Percentiles rank a stretch among this genome's conserved stretches.
Evolutionary conservation across 2,113 vertebrate species (phyloP).

Genomic region (Chloebia gouldiae): DNA sequence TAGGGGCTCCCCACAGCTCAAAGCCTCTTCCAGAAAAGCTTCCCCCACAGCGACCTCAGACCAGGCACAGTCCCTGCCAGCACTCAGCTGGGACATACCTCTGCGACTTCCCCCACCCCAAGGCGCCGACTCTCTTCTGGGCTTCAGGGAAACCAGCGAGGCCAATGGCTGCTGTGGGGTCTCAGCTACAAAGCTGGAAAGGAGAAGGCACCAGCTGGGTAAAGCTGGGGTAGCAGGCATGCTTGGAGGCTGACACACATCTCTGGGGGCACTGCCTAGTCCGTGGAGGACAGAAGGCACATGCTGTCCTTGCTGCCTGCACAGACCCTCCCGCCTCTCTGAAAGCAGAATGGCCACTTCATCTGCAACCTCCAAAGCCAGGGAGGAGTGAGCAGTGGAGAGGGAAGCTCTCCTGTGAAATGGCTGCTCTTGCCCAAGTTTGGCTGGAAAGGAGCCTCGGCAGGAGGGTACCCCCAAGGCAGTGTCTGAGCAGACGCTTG

Average conservation of each 20-base stretch:
- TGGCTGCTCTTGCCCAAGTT: neutral
- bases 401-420: neutral
- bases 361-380: neutral
- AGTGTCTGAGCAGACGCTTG: fast-evolving
- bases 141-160: neutral
- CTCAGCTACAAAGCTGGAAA: neutral
- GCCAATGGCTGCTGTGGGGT: neutral
- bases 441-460: neutral
- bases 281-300: neutral
- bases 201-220: neutral
- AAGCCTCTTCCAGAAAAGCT: neutral
- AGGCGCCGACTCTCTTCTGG: neutral
- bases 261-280: neutral
- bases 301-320: neutral
- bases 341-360: neutral
- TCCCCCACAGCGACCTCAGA: neutral
- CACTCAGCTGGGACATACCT: neutral
- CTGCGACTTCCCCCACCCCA: neutral
- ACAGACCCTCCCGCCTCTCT: neutral
- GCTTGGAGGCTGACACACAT: neutral
- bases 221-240: neutral
- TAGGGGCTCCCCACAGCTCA: neutral
- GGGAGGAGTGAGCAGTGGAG: neutral
- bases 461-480: neutral
- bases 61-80: neutral